A percentile compares a stretch with the other conserved stretches of the same genome.
These are phyloP conservation scores for Meteorus sp. DNA, from an alignment of 1,140 invertebrate genomes.

Conservation along the genomic window DNA sequence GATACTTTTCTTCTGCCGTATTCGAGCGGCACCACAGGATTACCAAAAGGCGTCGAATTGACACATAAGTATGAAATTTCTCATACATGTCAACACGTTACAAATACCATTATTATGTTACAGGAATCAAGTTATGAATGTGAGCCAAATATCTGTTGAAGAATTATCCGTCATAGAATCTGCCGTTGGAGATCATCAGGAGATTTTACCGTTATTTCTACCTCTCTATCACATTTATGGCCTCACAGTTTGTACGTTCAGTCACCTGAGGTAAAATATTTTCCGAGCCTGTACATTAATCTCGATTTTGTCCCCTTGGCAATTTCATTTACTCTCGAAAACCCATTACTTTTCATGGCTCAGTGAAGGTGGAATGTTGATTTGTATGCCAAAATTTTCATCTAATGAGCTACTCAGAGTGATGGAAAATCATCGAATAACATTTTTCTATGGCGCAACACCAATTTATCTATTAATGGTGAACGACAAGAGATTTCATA, in stretches of 20 bases:
- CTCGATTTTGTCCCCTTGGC: neutral
- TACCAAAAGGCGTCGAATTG: slow-evolving; percentile 86
- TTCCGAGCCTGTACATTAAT: too few relatives aligned
- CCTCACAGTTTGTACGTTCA: slow-evolving; percentile 59
- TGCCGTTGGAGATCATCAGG: slow-evolving; percentile 59
- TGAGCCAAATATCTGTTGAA: slow-evolving; percentile 36
- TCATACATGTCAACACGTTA: too few relatives aligned
- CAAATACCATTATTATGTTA: neutral
- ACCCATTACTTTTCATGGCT: neutral
- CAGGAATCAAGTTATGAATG: slow-evolving; percentile 63
- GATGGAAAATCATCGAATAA: slow-evolving; percentile 61
- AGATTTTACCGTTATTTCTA: slow-evolving; percentile 65
- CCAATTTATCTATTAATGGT: slow-evolving; percentile 72
- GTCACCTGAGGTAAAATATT: slow-evolving; percentile 60
- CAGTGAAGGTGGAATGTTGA: slow-evolving; percentile 65
- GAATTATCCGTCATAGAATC: neutral
- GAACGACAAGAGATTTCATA: slow-evolving; percentile 64
- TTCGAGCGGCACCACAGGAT: slow-evolving; percentile 88
- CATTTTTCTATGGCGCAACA: slow-evolving; percentile 64
- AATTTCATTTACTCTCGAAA: neutral
- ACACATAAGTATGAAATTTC: slow-evolving; percentile 67
- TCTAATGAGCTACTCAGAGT: slow-evolving; percentile 61
- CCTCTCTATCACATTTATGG: slow-evolving; percentile 85
- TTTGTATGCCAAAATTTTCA: slow-evolving; percentile 72
- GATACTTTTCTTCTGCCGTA: slow-evolving; percentile 64